Evolutionary conservation across 2,113 vertebrate genomes (phyloP).

Genomic region (Triplophysa siluroides): DNA sequence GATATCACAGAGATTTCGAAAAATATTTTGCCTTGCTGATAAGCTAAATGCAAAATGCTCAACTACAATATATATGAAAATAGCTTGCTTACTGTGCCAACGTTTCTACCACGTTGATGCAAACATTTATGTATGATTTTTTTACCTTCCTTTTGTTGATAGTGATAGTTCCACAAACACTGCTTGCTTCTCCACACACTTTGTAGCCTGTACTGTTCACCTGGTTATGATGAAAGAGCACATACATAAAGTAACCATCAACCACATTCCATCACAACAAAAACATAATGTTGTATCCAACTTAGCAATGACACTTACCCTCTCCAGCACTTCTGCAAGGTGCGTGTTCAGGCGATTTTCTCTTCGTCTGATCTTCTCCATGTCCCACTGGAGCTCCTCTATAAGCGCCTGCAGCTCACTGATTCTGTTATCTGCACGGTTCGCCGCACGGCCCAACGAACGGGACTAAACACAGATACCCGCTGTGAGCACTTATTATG

Average conservation of each 20-base stretch:
- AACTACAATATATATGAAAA: too few species aligned
- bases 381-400: slow-evolving; percentile 97
- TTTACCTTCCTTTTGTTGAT: slow-evolving; percentile 94
- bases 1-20: too few species aligned
- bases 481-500: not conserved
- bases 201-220: slow-evolving; percentile 98
- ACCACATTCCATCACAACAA: not conserved
- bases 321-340: slow-evolving; percentile 88
- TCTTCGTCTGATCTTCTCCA: slow-evolving; percentile 92
- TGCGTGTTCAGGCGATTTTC: slow-evolving; percentile 92
- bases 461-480: slow-evolving; percentile 65
- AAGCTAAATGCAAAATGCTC: too few species aligned
- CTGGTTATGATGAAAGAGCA: slow-evolving; percentile 62
- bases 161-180: slow-evolving; percentile 93
- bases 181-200: slow-evolving; percentile 94
- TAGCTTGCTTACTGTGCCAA: not conserved
- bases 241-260: not conserved
- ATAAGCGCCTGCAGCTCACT: slow-evolving; percentile 89
- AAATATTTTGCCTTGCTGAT: too few species aligned
- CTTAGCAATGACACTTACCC: slow-evolving; percentile 71
- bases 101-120: not conserved
- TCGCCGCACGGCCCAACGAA: slow-evolving; percentile 81
- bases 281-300: not conserved
- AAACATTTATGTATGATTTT: not conserved
- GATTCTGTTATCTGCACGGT: slow-evolving; percentile 88